Evolutionary conservation across 2,113 vertebrate genomes (phyloP).

Genomic region (Callorhinus ursinus): DNA sequence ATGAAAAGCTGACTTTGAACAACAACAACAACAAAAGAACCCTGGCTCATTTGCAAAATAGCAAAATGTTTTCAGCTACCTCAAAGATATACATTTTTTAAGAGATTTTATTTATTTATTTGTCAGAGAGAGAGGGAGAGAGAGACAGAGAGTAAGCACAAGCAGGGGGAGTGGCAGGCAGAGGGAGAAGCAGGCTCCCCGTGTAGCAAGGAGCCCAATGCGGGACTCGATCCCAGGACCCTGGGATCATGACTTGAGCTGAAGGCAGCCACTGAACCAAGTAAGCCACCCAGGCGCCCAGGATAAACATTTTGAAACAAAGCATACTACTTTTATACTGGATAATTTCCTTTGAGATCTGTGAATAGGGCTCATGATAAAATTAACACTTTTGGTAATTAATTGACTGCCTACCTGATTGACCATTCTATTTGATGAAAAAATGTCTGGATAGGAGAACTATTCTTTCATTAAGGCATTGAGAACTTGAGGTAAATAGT

Average conservation of each 20-base stretch:
- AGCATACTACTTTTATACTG: not conserved
- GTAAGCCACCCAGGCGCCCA: no score
- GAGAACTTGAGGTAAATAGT: not conserved
- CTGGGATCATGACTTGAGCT: no score
- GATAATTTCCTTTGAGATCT: not conserved
- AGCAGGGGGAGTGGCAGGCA: no score
- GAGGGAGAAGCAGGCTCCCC: no score
- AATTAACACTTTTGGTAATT: conserved; percentile 17
- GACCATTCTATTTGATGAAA: not conserved
- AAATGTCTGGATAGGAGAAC: not conserved
- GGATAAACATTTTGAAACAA: conserved; percentile 12
- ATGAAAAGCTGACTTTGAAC: conserved; percentile 37
- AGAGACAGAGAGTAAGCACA: no score
- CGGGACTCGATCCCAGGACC: no score
- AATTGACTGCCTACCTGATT: not conserved
- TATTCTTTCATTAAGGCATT: not conserved
- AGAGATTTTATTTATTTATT: no score
- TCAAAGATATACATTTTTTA: not conserved
- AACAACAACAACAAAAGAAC: not conserved
- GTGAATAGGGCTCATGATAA: not conserved
- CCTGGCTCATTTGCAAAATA: conserved; percentile 40
- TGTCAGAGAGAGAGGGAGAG: no score
- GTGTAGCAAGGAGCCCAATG: no score
- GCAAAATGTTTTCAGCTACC: not conserved
- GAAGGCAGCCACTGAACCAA: no score